Base-by-base conservation (phyloP, 2,113 vertebrate genomes). In the Herpailurus yagouaroundi region DNA sequence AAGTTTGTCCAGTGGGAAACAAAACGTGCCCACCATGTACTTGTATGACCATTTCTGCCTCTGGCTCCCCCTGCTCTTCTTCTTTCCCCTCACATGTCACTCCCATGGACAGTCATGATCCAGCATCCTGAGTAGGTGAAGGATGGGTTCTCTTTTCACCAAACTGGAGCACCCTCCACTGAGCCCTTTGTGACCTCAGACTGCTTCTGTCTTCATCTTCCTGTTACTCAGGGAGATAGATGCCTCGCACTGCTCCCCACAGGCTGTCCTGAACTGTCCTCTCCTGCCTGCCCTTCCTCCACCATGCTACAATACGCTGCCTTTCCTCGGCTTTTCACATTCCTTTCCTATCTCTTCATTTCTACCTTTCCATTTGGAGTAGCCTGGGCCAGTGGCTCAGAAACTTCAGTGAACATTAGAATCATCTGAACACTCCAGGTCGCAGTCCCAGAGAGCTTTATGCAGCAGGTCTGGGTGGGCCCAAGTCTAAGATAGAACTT, bases 21-120 rank as follows among this genome's bases (percentile, higher is more conserved):
- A 18, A 27, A 7, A 4, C 4, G 0, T 13, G 23, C 71, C 45
- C 16, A 1, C 19, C 1, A 0, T 3, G 10, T n/a, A 57, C 38
- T 88, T 21, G 2, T 33, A 14, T 31, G 45, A 15, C 31, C 3
- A 2, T 38, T 16, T 55, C 12, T 18, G 23, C 64, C 41, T 74
- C 29, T 25, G 69, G 31, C 52, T 38, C 50, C 31, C 14, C 57
- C 21, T 11, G 12, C 15, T 14, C 52, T 38, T 63, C 45, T 71
- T 45, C 31, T 29, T 94, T 50, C 33, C 64, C 18, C 1, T 25
- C 27, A 5, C 4, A 0, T 36, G 3, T 50, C 9, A 8, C 29
- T 90, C 3, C 0, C 0, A 15, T 19, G 36, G 3, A 29, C 33
- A 41, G 14, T 31, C 36, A 25, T 52, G 27, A 21, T 33, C 1